phyloP scores from a whole-genome alignment of 2,797 vertebrate species.

The Falco biarmicus region DNA sequence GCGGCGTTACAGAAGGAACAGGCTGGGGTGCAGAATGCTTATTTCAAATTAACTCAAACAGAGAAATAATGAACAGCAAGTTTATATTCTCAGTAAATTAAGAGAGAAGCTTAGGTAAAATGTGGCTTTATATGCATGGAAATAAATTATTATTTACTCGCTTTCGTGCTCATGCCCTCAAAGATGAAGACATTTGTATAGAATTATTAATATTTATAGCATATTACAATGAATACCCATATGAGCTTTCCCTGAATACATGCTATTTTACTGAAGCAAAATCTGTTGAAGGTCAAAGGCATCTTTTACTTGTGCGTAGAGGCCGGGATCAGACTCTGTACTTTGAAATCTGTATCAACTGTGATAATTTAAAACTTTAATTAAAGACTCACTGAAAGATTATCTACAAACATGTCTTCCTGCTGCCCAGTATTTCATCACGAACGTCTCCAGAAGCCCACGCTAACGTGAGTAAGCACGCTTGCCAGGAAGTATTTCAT shows the following conservation, averaged over 20 bases:
- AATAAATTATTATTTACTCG: conserved; percentile 68
- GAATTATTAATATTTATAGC: conserved; percentile 71
- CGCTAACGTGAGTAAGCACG: not conserved
- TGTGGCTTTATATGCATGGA: conserved; percentile 29
- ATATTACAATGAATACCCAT: conserved; percentile 56
- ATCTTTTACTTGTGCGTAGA: not conserved
- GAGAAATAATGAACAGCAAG: conserved; percentile 54
- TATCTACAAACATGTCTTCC: conserved; percentile 63
- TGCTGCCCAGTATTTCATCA: conserved; percentile 53
- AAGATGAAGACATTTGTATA: conserved; percentile 20
- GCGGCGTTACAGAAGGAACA: not conserved
- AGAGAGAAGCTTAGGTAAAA: conserved; percentile 42
- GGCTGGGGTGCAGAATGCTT: conserved; percentile 16
- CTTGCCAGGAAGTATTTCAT: conserved; percentile 42
- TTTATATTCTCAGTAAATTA: conserved; percentile 52
- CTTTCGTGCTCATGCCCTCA: conserved; percentile 9
- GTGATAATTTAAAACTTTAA: conserved; percentile 73
- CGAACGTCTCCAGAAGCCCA: conserved; percentile 30
- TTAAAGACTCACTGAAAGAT: conserved; percentile 62
- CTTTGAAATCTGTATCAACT: conserved; percentile 48
- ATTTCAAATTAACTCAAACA: conserved; percentile 52
- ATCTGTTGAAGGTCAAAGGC: conserved; percentile 9
- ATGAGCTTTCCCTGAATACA: conserved; percentile 32
- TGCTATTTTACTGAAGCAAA: not conserved
- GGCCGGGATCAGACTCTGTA: not conserved